Evolutionary conservation across 1,140 invertebrate species (phyloP).

Genomic region (Luehdorfia chinensis): DNA sequence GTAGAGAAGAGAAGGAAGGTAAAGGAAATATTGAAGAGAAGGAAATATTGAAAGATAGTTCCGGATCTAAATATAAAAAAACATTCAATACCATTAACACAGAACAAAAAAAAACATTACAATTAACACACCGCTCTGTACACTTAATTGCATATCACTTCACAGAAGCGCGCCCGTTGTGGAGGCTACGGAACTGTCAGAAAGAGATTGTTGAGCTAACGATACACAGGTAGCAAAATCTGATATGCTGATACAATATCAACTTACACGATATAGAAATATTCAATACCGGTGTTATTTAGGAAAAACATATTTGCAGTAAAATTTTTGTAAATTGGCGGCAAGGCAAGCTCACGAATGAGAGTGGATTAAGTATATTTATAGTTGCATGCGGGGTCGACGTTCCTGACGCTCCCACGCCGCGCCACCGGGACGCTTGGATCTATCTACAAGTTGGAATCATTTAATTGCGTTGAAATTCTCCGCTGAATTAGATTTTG

Average conservation of each 20-base stretch:
- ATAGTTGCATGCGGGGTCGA: conserved; percentile 70
- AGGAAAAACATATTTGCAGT: not conserved
- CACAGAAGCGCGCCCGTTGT: conserved; percentile 17
- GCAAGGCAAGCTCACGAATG: conserved; percentile 34
- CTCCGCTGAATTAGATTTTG: conserved; percentile 1
- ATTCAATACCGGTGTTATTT: not conserved
- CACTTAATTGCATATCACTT: too few relatives aligned
- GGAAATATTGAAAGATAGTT: too few relatives aligned
- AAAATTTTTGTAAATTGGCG: conserved; percentile 12
- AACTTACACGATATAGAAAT: conserved; percentile 2
- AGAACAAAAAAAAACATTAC: too few relatives aligned
- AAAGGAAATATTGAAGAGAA: too few relatives aligned
- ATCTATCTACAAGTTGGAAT: conserved; percentile 13
- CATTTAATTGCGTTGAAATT: conserved; percentile 16
- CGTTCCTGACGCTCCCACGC: conserved; percentile 63
- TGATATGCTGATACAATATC: conserved; percentile 1
- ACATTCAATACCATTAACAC: too few relatives aligned
- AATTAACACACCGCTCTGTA: too few relatives aligned
- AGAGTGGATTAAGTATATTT: conserved; percentile 68
- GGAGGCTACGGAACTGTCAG: conserved; percentile 16
- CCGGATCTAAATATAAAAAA: too few relatives aligned
- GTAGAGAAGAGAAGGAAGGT: too few relatives aligned
- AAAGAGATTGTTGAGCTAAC: too few relatives aligned
- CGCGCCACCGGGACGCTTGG: conserved; percentile 31
- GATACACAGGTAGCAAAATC: conserved; percentile 5